Evolutionary conservation across 2,888 invertebrate species (phyloP), one percentile per base, ranked within the genome.

Genomic region (Smittia sp.): DNA sequence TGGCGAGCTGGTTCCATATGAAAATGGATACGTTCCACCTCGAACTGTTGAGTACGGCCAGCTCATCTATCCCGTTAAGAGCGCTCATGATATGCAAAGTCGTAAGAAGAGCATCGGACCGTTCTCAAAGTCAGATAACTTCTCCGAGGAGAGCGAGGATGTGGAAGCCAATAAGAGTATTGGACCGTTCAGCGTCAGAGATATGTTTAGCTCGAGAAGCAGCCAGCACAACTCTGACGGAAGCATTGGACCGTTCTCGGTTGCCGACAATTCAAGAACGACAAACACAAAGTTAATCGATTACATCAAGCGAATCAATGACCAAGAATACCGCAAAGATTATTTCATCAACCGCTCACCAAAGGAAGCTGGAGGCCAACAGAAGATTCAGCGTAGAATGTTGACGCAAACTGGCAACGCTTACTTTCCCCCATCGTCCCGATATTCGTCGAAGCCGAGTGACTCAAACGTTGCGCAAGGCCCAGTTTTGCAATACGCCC

Each of bases 401-500:
- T 81, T 91, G 1, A 88, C 89, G 74, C 86, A 87, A 77, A 87
- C 63, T 27, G 89, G 89, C 20, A 85, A 87, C 76, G 83, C 84
- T 0, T 85, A 84, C 70, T 91, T 89, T 77, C 90, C 90, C 0
- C 86, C 86, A 76, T 90, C 90, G 0, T 82, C 85, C 13, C 80
- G 88, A 78, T 91, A 90, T 78, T 86, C 87, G 0, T 86, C 87
- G 0, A 72, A 72, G 13, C 85, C 89, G 0, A 86, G 86, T 74
- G 86, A 85, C 76, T 88, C 89, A 24, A 25, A 24, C 24, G 7
- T 39, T 11, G 52, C 52, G 1, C 32, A 32, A 32, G 63, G 63
- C 13, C 91, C 92, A 0, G 90, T 92, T 1, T 83, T 91, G 0
- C 91, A 91, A 77, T 92, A 92, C 78, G 91, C 91, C 0, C 91